Conservation (phyloP, 1,140 invertebrate genomes). For the Drosophila simulans region DNA sequence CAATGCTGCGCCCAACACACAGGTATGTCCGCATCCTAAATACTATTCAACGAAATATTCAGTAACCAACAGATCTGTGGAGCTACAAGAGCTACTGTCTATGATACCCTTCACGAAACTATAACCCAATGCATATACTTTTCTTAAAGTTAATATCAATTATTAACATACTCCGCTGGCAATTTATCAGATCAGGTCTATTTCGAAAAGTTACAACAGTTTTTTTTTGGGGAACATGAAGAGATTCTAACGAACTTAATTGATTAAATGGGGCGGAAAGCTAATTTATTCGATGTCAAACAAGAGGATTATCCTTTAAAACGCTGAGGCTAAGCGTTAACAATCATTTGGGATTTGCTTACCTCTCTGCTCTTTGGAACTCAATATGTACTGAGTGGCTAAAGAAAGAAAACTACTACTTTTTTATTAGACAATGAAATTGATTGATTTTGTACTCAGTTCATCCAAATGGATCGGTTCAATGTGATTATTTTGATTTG, state of each 20-base stretch:
- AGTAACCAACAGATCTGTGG: slow-evolving; percentile 8
- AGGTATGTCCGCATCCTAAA: slow-evolving; percentile 58
- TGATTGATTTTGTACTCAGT: no score
- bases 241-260: background rate
- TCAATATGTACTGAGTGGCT: background rate
- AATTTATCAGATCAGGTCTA: background rate
- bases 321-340: background rate
- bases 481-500: no score
- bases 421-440: no score
- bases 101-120: slow-evolving; percentile 8
- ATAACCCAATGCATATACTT: slow-evolving; percentile 12
- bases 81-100: background rate
- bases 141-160: background rate
- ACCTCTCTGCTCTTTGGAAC: background rate
- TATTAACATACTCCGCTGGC: background rate
- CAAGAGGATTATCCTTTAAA: background rate
- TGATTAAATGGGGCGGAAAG: background rate
- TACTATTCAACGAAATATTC: background rate
- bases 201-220: background rate
- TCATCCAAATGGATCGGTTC: no score
- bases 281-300: background rate
- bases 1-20: slow-evolving; percentile 58
- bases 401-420: no score
- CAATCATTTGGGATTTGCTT: background rate
- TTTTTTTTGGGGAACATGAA: background rate